Percentiles rank a stretch among this genome's conserved stretches.
phyloP scores from a whole-genome alignment of 2,888 invertebrate species.

The Calameuta idolon region DNA sequence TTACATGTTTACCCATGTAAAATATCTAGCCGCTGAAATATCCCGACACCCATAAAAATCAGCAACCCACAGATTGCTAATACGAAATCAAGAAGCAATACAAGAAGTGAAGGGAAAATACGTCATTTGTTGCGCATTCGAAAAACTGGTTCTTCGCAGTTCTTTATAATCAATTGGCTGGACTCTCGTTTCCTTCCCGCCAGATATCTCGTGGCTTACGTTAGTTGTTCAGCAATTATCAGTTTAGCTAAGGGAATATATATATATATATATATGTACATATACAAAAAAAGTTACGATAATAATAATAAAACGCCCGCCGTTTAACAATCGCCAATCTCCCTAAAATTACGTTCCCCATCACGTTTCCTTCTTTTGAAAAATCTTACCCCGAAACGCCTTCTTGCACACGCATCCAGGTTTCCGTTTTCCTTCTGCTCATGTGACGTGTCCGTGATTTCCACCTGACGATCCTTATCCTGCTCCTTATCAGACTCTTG shows the following conservation, averaged over 20 bases:
- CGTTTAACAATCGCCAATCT: not conserved
- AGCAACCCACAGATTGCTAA: not conserved
- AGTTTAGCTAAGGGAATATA: constrained; percentile 6
- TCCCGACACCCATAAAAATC: not conserved
- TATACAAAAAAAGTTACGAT: too few relatives aligned
- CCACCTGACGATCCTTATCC: constrained; percentile 14
- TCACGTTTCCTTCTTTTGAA: not conserved
- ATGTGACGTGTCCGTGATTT: constrained; percentile 18
- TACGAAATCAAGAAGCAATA: not conserved
- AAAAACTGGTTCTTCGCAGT: not conserved
- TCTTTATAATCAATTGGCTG: not conserved
- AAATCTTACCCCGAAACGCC: constrained; percentile 51
- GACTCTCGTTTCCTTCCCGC: not conserved
- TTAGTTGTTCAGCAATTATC: constrained; percentile 22
- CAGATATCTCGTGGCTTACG: not conserved
- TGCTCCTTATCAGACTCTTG: constrained; percentile 11
- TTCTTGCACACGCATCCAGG: constrained; percentile 41
- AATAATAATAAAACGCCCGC: not conserved
- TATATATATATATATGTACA: too few relatives aligned
- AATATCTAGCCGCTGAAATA: not conserved
- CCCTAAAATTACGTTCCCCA: not conserved
- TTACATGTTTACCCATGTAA: not conserved
- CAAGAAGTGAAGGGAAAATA: constrained; percentile 25
- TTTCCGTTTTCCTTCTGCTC: constrained; percentile 33
- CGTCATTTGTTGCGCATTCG: not conserved